Conservation (phyloP, 35 echinoderm and acorn worm species). For the Patiria miniata region DNA sequence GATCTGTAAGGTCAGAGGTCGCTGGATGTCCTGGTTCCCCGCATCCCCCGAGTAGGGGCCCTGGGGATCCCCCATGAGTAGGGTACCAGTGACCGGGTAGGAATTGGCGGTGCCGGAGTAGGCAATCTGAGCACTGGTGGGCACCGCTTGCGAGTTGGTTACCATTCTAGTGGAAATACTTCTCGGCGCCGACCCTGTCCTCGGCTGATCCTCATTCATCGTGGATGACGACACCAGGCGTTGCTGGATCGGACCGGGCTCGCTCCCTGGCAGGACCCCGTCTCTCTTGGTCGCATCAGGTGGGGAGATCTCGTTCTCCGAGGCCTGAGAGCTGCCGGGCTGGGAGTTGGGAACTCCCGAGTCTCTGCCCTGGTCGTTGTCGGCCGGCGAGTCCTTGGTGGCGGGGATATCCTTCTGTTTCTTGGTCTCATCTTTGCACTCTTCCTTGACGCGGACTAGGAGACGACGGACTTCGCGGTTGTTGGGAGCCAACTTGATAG, state of each 20-base stretch:
- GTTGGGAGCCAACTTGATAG: conserved; percentile 92
- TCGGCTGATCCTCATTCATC: neutral
- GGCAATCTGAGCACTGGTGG: neutral
- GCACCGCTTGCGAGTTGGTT: neutral
- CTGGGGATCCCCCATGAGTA: conserved; percentile 3
- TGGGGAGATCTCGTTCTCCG: conserved; percentile 65
- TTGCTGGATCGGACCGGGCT: neutral
- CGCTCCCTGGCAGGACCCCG: conserved; percentile 1
- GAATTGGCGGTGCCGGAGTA: neutral
- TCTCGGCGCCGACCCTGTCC: neutral
- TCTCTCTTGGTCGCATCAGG: conserved; percentile 56
- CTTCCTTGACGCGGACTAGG: conserved; percentile 91
- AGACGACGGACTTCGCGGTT: conserved; percentile 90
- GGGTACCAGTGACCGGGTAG: conserved; percentile 17
- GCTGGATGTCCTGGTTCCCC: conserved; percentile 8
- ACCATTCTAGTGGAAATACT: neutral
- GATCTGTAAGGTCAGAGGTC: conserved; percentile 21
- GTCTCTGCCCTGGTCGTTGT: conserved; percentile 59
- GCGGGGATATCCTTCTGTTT: conserved; percentile 69
- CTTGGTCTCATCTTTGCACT: conserved; percentile 96
- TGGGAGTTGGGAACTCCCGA: conserved; percentile 81
- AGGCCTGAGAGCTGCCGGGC: conserved; percentile 74
- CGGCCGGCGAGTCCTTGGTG: conserved; percentile 53
- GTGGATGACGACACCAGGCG: neutral
- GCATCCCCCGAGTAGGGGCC: neutral